phyloP scores from a whole-genome alignment of 2,888 invertebrate genomes.

The Macaria notata region DNA sequence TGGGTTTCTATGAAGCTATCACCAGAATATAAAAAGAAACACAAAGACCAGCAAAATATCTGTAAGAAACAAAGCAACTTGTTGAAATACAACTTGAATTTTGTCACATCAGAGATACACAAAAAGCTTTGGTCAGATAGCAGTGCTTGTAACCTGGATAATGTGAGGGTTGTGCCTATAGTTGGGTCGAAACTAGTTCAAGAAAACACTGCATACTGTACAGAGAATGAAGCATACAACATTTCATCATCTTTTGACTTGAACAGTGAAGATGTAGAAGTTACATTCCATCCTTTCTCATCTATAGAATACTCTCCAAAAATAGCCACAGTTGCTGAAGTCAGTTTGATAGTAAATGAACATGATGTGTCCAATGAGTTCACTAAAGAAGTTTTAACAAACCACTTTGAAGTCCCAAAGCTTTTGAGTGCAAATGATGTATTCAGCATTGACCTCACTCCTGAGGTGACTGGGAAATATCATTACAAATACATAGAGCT shows the following conservation, averaged over 20 bases:
- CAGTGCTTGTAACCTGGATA: conserved; percentile 43
- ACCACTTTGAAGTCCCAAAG: conserved; percentile 86
- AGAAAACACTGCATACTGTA: conserved; percentile 52
- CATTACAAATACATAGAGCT: conserved; percentile 70
- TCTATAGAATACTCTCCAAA: conserved; percentile 64
- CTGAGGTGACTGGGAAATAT: conserved; percentile 64
- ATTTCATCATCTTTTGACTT: conserved; percentile 57
- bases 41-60: conserved; percentile 41
- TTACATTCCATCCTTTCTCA: conserved; percentile 65
- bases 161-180: conserved; percentile 64
- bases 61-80: conserved; percentile 36
- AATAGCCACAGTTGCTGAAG: conserved; percentile 68
- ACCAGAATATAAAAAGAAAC: conserved; percentile 50
- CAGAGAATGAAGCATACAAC: conserved; percentile 66
- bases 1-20: conserved; percentile 68
- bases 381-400: conserved; percentile 83
- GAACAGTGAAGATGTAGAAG: conserved; percentile 43
- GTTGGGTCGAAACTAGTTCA: conserved; percentile 55
- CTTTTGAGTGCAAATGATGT: conserved; percentile 84
- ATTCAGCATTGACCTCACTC: conserved; percentile 84
- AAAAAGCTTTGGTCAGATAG: conserved; percentile 60
- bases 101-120: conserved; percentile 64
- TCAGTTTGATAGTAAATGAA: conserved; percentile 65
- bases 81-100: conserved; percentile 55
- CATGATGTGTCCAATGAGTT: conserved; percentile 73